Conservation (phyloP, 2,113 vertebrate species). For the Oxyura jamaicensis region DNA sequence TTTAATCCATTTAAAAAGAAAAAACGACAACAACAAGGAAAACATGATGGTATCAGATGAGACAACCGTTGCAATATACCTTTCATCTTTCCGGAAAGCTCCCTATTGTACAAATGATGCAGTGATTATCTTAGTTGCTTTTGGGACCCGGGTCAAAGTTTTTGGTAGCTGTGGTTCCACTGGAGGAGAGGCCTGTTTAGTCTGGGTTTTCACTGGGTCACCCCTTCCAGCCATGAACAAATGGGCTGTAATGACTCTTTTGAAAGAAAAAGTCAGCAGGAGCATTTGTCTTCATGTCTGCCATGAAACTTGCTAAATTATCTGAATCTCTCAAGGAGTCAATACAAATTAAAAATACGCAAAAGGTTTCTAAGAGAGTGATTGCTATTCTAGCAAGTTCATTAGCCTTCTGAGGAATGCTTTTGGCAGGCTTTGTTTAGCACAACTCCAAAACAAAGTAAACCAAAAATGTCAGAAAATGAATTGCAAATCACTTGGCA, state of each 20-base stretch:
- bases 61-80: not conserved
- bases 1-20: constrained; percentile 28
- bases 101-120: not conserved
- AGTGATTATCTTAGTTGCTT: not conserved
- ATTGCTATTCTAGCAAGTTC: constrained; percentile 61
- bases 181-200: not conserved
- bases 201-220: not conserved
- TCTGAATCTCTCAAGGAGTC: constrained; percentile 25
- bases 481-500: constrained; percentile 61
- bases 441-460: constrained; percentile 53
- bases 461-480: constrained; percentile 66
- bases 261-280: constrained; percentile 39
- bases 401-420: constrained; percentile 57
- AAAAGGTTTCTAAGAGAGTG: constrained; percentile 44
- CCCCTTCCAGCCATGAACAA: constrained; percentile 7
- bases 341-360: constrained; percentile 59
- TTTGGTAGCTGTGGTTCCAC: not conserved
- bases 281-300: constrained; percentile 54
- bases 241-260: constrained; percentile 4
- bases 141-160: not conserved
- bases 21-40: not conserved
- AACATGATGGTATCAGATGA: not conserved
- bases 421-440: constrained; percentile 58
- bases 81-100: constrained; percentile 12
- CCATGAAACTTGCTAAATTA: constrained; percentile 36